A percentile compares a stretch with the other conserved stretches of the same genome.
Conservation (phyloP, 2,797 vertebrate genomes). For the Diplodus puntazzo region DNA sequence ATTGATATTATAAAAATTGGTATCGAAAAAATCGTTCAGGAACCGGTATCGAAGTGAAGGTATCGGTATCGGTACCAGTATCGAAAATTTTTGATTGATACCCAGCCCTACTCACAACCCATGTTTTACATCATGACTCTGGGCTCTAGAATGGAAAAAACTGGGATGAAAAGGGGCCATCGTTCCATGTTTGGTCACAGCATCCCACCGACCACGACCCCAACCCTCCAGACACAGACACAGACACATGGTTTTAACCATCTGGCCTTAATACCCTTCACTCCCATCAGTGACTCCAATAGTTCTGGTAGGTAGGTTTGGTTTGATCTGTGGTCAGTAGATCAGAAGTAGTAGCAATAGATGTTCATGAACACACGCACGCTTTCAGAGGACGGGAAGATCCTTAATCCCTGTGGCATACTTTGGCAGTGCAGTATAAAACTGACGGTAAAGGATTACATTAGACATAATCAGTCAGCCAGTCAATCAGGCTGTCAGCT, state of each 20-base stretch:
- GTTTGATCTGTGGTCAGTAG: conserved; percentile 41
- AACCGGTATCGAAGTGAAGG: too few species aligned
- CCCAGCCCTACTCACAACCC: not conserved
- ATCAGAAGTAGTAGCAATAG: conserved; percentile 17
- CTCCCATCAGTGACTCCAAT: conserved; percentile 1
- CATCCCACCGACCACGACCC: not conserved
- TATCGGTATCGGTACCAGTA: too few species aligned
- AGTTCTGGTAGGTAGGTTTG: not conserved
- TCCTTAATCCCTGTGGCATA: conserved; percentile 63
- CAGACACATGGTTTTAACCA: conserved; percentile 29
- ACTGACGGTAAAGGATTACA: conserved; percentile 56
- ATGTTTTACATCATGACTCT: not conserved
- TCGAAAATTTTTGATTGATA: too few species aligned
- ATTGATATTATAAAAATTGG: too few species aligned
- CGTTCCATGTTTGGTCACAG: not conserved
- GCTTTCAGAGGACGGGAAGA: conserved; percentile 10
- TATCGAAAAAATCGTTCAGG: too few species aligned
- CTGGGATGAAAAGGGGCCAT: not conserved
- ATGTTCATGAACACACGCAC: conserved; percentile 26
- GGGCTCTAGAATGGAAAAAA: not conserved
- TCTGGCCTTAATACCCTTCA: conserved; percentile 45
- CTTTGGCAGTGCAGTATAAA: conserved; percentile 51
- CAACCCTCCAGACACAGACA: conserved; percentile 8
- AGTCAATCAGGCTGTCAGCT: conserved; percentile 17
- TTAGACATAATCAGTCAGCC: conserved; percentile 25